Percentiles rank a stretch among this genome's conserved stretches.
Conservation (phyloP, 2,888 invertebrate genomes). For the Hedychridium roseum region DNA sequence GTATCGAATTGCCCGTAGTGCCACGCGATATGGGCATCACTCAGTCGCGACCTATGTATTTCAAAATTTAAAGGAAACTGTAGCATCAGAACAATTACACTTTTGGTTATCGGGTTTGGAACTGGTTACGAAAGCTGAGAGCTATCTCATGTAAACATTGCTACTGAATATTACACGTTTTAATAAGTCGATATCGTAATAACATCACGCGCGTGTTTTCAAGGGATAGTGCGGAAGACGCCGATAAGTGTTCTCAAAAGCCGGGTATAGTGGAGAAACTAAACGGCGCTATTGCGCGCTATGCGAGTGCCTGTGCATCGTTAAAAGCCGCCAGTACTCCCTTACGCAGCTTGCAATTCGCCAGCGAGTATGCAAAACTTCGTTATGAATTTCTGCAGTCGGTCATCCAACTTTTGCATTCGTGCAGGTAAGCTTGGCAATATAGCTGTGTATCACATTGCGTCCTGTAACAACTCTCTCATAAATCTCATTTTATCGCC, state of each 20-base stretch:
- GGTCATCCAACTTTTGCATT: constrained; percentile 71
- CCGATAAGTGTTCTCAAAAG: constrained; percentile 30
- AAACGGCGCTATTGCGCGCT: constrained; percentile 56
- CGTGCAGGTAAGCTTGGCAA: constrained; percentile 69
- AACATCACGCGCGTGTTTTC: too few species aligned
- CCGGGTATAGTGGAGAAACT: constrained; percentile 52
- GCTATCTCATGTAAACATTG: constrained; percentile 67
- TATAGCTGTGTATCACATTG: too few species aligned
- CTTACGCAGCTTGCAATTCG: constrained; percentile 73
- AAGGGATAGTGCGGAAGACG: too few species aligned
- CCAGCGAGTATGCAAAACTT: constrained; percentile 79
- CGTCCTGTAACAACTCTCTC: too few species aligned
- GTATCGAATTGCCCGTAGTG: constrained; percentile 87
- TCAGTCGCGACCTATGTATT: constrained; percentile 74
- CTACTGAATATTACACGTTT: too few species aligned
- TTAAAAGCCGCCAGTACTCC: constrained; percentile 75
- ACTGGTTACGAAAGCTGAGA: constrained; percentile 78
- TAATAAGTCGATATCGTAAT: too few species aligned
- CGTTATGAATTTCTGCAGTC: constrained; percentile 79
- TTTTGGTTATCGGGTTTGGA: constrained; percentile 88
- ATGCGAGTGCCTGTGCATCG: constrained; percentile 59
- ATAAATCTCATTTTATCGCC: too few species aligned
- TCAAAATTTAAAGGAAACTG: constrained; percentile 71
- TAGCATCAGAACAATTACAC: constrained; percentile 87
- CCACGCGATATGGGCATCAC: constrained; percentile 86